phyloP scores from a whole-genome alignment of 2,113 vertebrate species.

The Chascanopsetta lugubris region DNA sequence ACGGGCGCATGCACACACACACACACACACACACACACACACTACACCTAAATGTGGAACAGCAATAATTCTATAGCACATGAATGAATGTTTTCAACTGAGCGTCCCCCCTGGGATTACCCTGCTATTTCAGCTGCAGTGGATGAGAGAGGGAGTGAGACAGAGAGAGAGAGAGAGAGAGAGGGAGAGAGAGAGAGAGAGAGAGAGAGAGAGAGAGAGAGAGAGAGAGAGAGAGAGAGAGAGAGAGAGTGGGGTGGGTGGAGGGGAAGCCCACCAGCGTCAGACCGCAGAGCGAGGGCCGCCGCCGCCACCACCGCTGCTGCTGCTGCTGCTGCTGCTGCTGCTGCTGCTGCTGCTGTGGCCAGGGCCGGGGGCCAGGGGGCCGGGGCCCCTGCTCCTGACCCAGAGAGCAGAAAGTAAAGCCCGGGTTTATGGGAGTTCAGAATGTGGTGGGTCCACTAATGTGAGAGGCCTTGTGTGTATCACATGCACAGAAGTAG shows the following conservation, averaged over 20 bases:
- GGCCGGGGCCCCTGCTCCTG: slow-evolving; percentile 74
- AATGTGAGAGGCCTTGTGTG: slow-evolving; percentile 54
- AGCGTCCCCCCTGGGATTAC: slow-evolving; percentile 71
- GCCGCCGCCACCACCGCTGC: slow-evolving; percentile 8
- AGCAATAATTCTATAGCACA: slow-evolving; percentile 72
- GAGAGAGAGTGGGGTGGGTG: background rate
- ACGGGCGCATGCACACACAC: slow-evolving; percentile 13
- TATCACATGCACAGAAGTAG: slow-evolving; percentile 38
- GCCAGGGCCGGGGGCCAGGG: too few species aligned
- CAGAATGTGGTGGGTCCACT: slow-evolving; percentile 59
- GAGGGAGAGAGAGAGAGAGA: slow-evolving; percentile 11
- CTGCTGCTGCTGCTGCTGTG: slow-evolving; percentile 66
- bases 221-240: slow-evolving; percentile 12
- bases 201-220: background rate
- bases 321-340: slow-evolving; percentile 67
- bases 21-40: slow-evolving; percentile 9
- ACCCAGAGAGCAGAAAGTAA: slow-evolving; percentile 69
- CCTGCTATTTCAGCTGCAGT: slow-evolving; percentile 84
- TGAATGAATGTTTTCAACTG: slow-evolving; percentile 82
- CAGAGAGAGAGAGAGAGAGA: slow-evolving; percentile 6
- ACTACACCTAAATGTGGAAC: slow-evolving; percentile 58
- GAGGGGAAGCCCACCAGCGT: slow-evolving; percentile 30
- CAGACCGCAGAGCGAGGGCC: slow-evolving; percentile 69
- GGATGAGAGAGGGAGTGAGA: slow-evolving; percentile 19
- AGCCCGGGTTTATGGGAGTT: slow-evolving; percentile 62